Conservation (phyloP, 2,113 vertebrate genomes). For the Dissostichus mawsoni region DNA sequence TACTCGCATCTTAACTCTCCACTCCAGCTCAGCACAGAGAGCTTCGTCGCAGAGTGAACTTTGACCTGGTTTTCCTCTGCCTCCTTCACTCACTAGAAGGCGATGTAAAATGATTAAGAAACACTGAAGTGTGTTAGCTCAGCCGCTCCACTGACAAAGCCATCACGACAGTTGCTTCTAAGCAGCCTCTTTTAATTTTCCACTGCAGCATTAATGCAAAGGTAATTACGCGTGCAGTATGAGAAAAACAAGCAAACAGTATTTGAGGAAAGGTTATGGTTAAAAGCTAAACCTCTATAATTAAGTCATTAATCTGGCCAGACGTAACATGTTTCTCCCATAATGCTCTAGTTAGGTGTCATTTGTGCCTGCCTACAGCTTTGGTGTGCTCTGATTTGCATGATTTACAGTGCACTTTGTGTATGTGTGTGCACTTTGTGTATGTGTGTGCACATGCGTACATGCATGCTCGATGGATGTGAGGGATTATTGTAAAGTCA, state of each 20-base stretch:
- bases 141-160: slow-evolving; percentile 50
- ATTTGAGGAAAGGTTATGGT: slow-evolving; percentile 68
- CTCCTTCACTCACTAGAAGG: slow-evolving; percentile 3
- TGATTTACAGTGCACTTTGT: slow-evolving; percentile 51
- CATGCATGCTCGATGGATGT: background rate
- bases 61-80: slow-evolving; percentile 18
- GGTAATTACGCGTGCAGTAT: slow-evolving; percentile 66
- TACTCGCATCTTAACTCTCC: background rate
- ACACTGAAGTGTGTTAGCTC: slow-evolving; percentile 17
- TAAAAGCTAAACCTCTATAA: slow-evolving; percentile 66
- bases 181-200: slow-evolving; percentile 56
- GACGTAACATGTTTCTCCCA: slow-evolving; percentile 59
- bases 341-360: slow-evolving; percentile 57
- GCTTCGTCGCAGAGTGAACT: background rate
- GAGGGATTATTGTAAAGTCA: slow-evolving; percentile 32
- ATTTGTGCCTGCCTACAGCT: slow-evolving; percentile 44
- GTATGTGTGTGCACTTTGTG: slow-evolving; percentile 30
- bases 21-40: slow-evolving; percentile 7
- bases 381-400: slow-evolving; percentile 41
- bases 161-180: slow-evolving; percentile 37
- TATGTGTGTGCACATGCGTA: slow-evolving; percentile 27
- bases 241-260: slow-evolving; percentile 66
- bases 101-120: slow-evolving; percentile 42
- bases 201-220: slow-evolving; percentile 55
- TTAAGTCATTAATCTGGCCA: slow-evolving; percentile 73